phyloP scores from a whole-genome alignment of 2,113 vertebrate species.

The Rhea americana region DNA sequence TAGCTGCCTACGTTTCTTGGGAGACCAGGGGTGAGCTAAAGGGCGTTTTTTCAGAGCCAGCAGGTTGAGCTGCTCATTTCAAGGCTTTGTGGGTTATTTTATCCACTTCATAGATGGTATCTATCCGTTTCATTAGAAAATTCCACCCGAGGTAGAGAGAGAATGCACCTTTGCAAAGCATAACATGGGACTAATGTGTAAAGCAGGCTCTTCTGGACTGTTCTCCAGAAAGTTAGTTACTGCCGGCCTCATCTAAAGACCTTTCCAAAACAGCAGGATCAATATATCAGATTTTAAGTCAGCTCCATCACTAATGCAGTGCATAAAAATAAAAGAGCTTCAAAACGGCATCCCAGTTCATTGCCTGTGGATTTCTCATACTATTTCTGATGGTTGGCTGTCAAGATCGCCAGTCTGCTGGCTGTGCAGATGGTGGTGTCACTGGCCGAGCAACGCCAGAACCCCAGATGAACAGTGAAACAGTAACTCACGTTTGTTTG shows the following conservation, averaged over 20 bases:
- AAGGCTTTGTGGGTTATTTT: constrained; percentile 34
- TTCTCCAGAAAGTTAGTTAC: not conserved
- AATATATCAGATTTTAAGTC: constrained; percentile 10
- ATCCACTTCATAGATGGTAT: constrained; percentile 23
- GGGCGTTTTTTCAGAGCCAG: constrained; percentile 34
- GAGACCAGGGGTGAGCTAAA: not conserved
- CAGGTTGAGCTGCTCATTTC: not conserved
- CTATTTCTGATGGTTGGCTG: not conserved
- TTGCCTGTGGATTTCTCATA: constrained; percentile 1
- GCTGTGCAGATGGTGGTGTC: not conserved
- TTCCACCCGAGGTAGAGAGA: constrained; percentile 56
- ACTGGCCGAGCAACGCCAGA: not conserved
- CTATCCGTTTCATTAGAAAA: constrained; percentile 33
- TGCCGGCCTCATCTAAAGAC: not conserved
- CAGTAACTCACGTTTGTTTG: not conserved
- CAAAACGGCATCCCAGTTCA: not conserved
- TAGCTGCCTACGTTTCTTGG: constrained; percentile 18
- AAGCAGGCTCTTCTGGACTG: not conserved
- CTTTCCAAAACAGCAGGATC: not conserved
- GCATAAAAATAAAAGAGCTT: not conserved
- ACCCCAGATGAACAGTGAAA: not conserved
- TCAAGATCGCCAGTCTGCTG: not conserved
- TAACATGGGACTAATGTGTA: rapidly evolving
- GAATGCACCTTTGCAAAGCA: not conserved
- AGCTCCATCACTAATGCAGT: not conserved